These are phyloP conservation scores for Centrocercus urophasianus DNA, from an alignment of 2,113 vertebrate species.

Conservation along the genomic window DNA sequence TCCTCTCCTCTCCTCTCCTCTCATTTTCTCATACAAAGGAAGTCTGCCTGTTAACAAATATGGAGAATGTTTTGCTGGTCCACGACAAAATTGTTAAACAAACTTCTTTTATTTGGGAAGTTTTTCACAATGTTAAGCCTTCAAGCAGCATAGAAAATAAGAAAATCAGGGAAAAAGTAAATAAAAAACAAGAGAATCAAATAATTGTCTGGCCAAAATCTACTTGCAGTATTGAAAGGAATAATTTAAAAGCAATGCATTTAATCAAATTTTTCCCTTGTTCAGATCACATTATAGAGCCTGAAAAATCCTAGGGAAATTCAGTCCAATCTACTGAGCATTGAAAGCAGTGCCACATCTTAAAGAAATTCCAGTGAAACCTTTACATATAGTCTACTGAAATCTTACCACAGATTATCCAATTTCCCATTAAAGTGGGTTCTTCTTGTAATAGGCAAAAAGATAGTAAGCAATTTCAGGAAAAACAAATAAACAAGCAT, in stretches of 20 bases:
- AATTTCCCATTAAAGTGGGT: not conserved
- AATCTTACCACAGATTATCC: not conserved
- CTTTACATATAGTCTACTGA: not conserved
- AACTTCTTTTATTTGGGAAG: not conserved
- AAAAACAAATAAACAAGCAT: not conserved
- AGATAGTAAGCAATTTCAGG: not conserved
- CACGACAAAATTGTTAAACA: not conserved
- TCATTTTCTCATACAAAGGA: not conserved
- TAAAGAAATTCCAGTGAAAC: not conserved
- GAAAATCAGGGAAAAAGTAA: not conserved
- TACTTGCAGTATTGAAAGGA: not conserved
- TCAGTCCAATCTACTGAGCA: not conserved
- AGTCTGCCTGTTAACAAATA: not conserved
- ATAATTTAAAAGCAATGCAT: not conserved
- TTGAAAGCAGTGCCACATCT: not conserved
- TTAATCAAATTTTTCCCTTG: not conserved
- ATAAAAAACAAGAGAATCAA: not conserved
- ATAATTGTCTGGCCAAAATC: not conserved
- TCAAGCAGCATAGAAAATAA: not conserved
- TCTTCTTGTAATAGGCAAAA: not conserved
- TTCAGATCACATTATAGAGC: not conserved
- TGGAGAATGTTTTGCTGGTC: not conserved
- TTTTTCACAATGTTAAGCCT: not conserved
- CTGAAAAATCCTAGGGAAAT: not conserved
- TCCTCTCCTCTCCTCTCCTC: no score